phyloP scores from a whole-genome alignment of 1,140 invertebrate genomes.

The Oncopeltus fasciatus region DNA sequence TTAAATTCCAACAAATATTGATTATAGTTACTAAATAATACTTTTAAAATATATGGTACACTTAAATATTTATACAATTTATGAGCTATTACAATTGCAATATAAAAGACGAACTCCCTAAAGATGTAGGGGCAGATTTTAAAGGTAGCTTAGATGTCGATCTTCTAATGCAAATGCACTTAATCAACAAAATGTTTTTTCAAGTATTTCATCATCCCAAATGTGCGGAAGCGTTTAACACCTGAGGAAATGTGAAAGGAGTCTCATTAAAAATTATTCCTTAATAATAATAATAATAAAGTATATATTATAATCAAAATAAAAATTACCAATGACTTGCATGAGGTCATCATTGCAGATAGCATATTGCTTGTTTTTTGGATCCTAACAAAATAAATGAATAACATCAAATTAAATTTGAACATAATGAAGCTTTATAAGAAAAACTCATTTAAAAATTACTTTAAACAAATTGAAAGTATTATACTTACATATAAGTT shows the following conservation, averaged over 20 bases:
- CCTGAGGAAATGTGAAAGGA: conserved; percentile 30
- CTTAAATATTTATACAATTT: conserved; percentile 11
- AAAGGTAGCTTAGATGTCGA: neutral
- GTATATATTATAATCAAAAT: neutral
- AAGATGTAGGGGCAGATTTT: neutral
- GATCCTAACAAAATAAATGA: conserved; percentile 42
- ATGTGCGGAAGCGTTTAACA: conserved; percentile 76
- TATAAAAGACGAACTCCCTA: neutral
- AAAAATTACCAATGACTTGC: conserved; percentile 58
- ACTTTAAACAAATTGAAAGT: no score
- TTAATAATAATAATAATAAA: neutral
- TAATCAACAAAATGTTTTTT: conserved; percentile 66
- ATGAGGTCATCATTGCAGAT: conserved; percentile 82
- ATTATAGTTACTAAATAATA: neutral
- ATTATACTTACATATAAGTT: conserved; percentile 62
- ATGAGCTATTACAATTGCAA: neutral
- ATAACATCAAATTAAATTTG: conserved; percentile 1
- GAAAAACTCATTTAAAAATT: neutral
- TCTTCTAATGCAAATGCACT: neutral
- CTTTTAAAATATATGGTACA: conserved; percentile 8
- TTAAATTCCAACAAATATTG: neutral
- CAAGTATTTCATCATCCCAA: conserved; percentile 90
- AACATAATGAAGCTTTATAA: neutral
- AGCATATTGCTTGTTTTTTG: conserved; percentile 85
- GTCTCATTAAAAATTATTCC: conserved; percentile 2